Evolutionary conservation across 1,140 invertebrate species (phyloP), one percentile per base, ranked within the genome.

Genomic region (Drosophila nikananu): DNA sequence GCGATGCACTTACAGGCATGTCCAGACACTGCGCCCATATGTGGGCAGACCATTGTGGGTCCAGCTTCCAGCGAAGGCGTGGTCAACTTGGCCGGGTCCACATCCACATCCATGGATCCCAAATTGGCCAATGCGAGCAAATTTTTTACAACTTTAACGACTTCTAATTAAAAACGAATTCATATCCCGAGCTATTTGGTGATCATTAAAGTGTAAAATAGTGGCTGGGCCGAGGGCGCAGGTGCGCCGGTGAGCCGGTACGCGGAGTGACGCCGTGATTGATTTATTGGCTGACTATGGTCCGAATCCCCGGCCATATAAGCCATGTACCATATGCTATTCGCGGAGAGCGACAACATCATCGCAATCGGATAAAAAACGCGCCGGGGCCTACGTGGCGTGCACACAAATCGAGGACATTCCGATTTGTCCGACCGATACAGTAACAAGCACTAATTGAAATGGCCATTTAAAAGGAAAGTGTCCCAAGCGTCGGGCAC

Each of bases 201-300:
- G 86, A 91, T 91, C 86, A 91, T 90, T 91, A 86, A 90, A 77
- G 78, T 89, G 86, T 82, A 86, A 90, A 90, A 86, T 86, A 86
- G 75, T 70, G 58, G 35, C 42, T 37, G 72, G 54, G 63, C 67
- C 37, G 66, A 54, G 62, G 25, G 30, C 35, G 46, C 52, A 30
- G 46, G 55, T 51, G 27, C 19, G 46, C 51, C 27, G 46, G 55
- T 27, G 52, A 66, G 55, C 23, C 23, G 48, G 48, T 27, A 49
- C 49, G 62, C 61, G 54, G 74, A 80, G 72, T 80, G 81, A 66
- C 81, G 57, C 83, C 70, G 65, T 90, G 81, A 91, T 91, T 89
- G 86, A 89, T 90, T 91, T 91, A 89, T 89, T 91, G 74, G 59
- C 51, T 80, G 60, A 51, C 64, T 79, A 80, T 63, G 67, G 81